Conservation (phyloP, 2,797 vertebrate species). For the Sebastes diaconus region DNA sequence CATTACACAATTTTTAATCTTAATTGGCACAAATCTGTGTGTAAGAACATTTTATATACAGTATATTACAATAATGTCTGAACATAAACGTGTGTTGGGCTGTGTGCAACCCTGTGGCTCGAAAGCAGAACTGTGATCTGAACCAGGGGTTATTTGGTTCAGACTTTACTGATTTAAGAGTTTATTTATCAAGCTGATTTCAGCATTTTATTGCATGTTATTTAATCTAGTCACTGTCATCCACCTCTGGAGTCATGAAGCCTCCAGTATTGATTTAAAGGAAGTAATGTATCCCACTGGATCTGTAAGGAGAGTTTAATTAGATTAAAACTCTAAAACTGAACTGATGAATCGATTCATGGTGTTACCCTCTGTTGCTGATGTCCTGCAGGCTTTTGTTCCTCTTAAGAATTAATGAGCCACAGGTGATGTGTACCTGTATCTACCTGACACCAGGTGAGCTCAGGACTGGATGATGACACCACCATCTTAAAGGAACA, state of each 20-base stretch:
- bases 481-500: neutral
- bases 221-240: neutral
- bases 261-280: neutral
- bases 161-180: neutral
- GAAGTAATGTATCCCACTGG: neutral
- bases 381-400: neutral
- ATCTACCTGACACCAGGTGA: neutral
- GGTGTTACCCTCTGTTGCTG: neutral
- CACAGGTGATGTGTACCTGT: too few relatives aligned
- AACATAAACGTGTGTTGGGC: neutral
- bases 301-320: neutral
- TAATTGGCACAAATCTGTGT: neutral
- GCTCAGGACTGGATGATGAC: neutral
- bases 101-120: neutral
- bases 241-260: neutral
- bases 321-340: neutral
- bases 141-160: neutral
- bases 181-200: neutral
- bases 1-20: neutral
- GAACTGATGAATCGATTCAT: rapidly evolving
- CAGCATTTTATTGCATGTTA: neutral
- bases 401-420: neutral
- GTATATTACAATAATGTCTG: neutral
- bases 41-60: neutral
- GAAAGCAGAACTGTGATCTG: neutral